A percentile compares a stretch with the other conserved stretches of the same genome.
These are phyloP conservation scores for Coleophora flavipennella DNA, from an alignment of 2,888 invertebrate species.

Conservation along the genomic window DNA sequence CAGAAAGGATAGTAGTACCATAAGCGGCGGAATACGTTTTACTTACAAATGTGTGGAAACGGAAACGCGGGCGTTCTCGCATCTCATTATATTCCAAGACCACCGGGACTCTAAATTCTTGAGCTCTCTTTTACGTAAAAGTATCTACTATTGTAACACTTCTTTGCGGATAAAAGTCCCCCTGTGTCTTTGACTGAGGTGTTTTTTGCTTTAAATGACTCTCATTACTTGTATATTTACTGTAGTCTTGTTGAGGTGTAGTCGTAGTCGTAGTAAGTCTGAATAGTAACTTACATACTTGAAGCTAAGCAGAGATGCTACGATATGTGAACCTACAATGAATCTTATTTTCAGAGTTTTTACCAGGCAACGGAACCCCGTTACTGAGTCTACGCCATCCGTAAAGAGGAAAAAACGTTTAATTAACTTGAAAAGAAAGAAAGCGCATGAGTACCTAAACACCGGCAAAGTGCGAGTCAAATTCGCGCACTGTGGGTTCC, in stretches of 20 bases:
- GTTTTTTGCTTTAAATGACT: too few species aligned
- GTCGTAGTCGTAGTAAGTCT: too few species aligned
- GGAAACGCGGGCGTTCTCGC: constrained; percentile 32
- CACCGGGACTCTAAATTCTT: constrained; percentile 38
- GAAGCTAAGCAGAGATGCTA: too few species aligned
- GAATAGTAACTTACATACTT: too few species aligned
- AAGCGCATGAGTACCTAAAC: background rate
- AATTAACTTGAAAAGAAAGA: background rate
- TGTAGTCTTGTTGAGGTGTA: too few species aligned
- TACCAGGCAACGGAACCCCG: too few species aligned
- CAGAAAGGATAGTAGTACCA: constrained; percentile 13
- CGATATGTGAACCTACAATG: too few species aligned
- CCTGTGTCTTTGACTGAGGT: constrained; percentile 25
- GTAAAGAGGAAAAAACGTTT: constrained; percentile 4
- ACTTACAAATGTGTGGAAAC: constrained; percentile 31
- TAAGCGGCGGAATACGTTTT: constrained; percentile 23
- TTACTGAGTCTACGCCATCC: too few species aligned
- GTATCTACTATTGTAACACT: constrained; percentile 50
- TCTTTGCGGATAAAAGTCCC: constrained; percentile 51
- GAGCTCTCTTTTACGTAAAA: constrained; percentile 47
- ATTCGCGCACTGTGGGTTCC: too few species aligned
- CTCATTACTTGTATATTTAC: too few species aligned
- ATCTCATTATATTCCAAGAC: constrained; percentile 45
- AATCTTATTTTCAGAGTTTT: too few species aligned
- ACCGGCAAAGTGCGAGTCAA: too few species aligned